Percentiles rank a stretch among this genome's conserved stretches.
phyloP scores from a whole-genome alignment of 2,797 vertebrate species.

The Sebastes diaconus region DNA sequence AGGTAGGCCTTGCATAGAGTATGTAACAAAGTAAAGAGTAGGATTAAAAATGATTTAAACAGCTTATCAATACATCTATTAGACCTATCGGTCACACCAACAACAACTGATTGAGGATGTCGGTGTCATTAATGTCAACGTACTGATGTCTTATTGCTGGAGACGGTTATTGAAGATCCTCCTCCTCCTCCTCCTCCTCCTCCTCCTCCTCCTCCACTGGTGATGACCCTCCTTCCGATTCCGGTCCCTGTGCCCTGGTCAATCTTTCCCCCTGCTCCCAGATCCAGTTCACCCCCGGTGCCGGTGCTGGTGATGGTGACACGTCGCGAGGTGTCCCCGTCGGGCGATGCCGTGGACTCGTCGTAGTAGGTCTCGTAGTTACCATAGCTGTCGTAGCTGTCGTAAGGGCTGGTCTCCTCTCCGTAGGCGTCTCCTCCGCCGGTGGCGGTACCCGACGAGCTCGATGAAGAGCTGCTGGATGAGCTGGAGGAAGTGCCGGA shows the following conservation, averaged over 20 bases:
- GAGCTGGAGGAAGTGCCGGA: slow-evolving; percentile 32
- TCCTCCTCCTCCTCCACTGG: slow-evolving; percentile 37
- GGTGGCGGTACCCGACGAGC: slow-evolving; percentile 8
- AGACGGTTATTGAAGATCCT: slow-evolving; percentile 43
- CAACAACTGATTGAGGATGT: background rate
- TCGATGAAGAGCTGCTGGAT: slow-evolving; percentile 34
- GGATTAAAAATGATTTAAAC: background rate
- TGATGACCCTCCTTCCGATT: slow-evolving; percentile 57
- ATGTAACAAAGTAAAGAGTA: background rate
- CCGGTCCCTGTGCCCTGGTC: slow-evolving; percentile 45
- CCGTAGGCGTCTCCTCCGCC: slow-evolving; percentile 43
- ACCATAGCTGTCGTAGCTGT: slow-evolving; percentile 62
- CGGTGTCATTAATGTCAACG: slow-evolving; percentile 26
- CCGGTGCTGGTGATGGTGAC: slow-evolving; percentile 62
- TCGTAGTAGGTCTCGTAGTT: slow-evolving; percentile 72
- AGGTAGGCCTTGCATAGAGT: background rate
- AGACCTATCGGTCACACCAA: background rate
- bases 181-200: background rate
- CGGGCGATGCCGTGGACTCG: slow-evolving; percentile 66
- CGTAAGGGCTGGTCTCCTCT: slow-evolving; percentile 59
- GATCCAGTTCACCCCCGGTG: slow-evolving; percentile 58
- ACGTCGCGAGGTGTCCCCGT: slow-evolving; percentile 30
- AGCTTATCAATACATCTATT: background rate
- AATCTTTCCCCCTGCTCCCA: slow-evolving; percentile 34
- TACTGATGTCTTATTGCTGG: slow-evolving; percentile 64